These are phyloP conservation scores for Petrolisthes cinctipes DNA, from an alignment of 2,888 invertebrate species.

Conservation along the genomic window DNA sequence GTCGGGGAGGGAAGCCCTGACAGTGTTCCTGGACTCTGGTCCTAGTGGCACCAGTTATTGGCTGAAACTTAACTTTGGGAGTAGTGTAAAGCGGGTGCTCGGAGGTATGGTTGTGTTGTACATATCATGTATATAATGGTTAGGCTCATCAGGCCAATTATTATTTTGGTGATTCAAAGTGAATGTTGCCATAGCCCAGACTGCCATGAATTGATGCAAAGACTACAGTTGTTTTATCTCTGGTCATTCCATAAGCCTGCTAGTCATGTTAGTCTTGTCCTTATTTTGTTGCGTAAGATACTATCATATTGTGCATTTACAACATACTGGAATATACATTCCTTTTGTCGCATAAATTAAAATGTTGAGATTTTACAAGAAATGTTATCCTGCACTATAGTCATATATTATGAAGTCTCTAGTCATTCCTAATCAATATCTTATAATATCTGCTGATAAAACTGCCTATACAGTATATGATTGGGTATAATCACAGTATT, in stretches of 20 bases:
- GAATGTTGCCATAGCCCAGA: conserved; percentile 61
- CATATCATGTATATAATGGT: conserved; percentile 62
- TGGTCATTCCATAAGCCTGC: conserved; percentile 63
- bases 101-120: conserved; percentile 62
- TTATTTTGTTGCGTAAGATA: conserved; percentile 59
- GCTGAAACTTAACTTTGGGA: conserved; percentile 39
- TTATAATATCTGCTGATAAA: conserved; percentile 55
- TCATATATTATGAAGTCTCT: conserved; percentile 58
- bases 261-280: conserved; percentile 62
- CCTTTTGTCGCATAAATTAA: conserved; percentile 62
- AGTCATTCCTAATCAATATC: conserved; percentile 62
- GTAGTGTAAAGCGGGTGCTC: conserved; percentile 57
- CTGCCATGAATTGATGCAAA: conserved; percentile 53
- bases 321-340: conserved; percentile 59
- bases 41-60: conserved; percentile 27
- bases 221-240: conserved; percentile 57
- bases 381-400: conserved; percentile 56
- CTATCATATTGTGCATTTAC: conserved; percentile 59
- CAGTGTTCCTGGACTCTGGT: conserved; percentile 54
- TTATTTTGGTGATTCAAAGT: conserved; percentile 61
- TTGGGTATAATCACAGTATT: conserved; percentile 51
- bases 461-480: conserved; percentile 55
- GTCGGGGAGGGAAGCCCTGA: conserved; percentile 52
- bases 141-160: conserved; percentile 57
- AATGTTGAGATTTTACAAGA: conserved; percentile 59